Evolutionary conservation across 2,797 vertebrate genomes (phyloP), one percentile per base, ranked within the genome.

Genomic region (Hydrophis major): DNA sequence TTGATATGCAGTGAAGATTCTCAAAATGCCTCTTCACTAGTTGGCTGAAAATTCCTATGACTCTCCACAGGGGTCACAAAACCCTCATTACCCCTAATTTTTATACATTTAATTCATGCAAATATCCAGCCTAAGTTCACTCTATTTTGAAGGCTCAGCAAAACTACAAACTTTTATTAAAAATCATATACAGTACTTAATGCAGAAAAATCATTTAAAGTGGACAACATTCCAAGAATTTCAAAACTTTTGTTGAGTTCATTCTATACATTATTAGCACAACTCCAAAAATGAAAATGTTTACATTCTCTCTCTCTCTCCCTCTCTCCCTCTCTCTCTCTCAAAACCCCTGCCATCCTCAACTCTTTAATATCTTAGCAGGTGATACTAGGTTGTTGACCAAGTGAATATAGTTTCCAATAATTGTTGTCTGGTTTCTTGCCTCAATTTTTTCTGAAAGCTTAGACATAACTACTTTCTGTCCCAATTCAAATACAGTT

Each of bases 11-110:
- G 25, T 18, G 69, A 91, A 66, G 74, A 86, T 86, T 74, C 66
- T 91, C 90, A 93, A 47, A 91, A 86, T 66, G 86, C 14, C 28
- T 91, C 56, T 66, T 86, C 50, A 61, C 28, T 86, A 55, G 50
- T 14, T 93, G 6, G 10, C 22, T 88, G 66, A 61, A 13, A 57
- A 83, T 61, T 53, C 42, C 63, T 47, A 42, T 91, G 53, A 42
- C 47, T 69, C 55, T 66, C 27, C 59, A 32, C 20, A 42, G n/a
- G 27, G 47, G 1, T 59, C 53, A 78, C 50, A 88, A 55, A 61
- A 6, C 16, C 6, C 42, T 22, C 22, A 37, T 32, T 37, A 83
- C 32, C 50, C 32, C 18, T 78, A 32, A 63, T 55, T 60, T n/a
- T 90, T 69, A 53, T 83, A 59, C 2, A 87, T 87, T 42, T 61